phyloP scores from a whole-genome alignment of 2,888 invertebrate genomes.

The Baccha elongata region DNA sequence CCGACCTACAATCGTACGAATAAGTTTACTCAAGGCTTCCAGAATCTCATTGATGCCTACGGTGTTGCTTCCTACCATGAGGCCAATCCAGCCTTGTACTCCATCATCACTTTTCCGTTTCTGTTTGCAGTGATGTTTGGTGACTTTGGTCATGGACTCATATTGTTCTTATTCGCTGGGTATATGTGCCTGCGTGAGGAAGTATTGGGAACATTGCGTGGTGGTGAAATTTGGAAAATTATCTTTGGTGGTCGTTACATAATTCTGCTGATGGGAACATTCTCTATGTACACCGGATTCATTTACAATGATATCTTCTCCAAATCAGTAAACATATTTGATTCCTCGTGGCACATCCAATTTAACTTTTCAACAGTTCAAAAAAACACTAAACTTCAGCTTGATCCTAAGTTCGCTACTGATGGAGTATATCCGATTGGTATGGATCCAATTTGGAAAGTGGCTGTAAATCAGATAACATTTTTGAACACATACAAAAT shows the following conservation, averaged over 20 bases:
- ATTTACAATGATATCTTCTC: constrained; percentile 99
- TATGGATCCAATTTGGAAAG: constrained; percentile 90
- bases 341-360: constrained; percentile 90
- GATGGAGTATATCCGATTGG: constrained; percentile 89
- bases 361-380: constrained; percentile 84
- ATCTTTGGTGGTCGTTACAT: constrained; percentile 99
- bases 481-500: constrained; percentile 98
- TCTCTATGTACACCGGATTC: constrained; percentile 98
- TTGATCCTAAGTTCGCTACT: constrained; percentile 85
- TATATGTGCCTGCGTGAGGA: constrained; percentile 94
- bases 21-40: constrained; percentile 92
- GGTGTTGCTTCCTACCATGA: constrained; percentile 95
- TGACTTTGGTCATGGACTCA: constrained; percentile 93
- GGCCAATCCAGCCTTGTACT: constrained; percentile 94
- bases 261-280: constrained; percentile 97
- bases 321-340: constrained; percentile 97
- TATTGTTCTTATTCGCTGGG: constrained; percentile 90
- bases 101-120: constrained; percentile 95
- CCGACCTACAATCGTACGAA: constrained; percentile 95
- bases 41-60: constrained; percentile 94
- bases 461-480: constrained; percentile 94
- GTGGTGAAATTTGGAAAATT: constrained; percentile 97
- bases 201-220: constrained; percentile 87
- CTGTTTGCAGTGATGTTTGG: constrained; percentile 97
- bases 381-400: constrained; percentile 83